These are phyloP conservation scores for Recurvirostra avosetta DNA, from an alignment of 2,113 vertebrate genomes.

Conservation along the genomic window DNA sequence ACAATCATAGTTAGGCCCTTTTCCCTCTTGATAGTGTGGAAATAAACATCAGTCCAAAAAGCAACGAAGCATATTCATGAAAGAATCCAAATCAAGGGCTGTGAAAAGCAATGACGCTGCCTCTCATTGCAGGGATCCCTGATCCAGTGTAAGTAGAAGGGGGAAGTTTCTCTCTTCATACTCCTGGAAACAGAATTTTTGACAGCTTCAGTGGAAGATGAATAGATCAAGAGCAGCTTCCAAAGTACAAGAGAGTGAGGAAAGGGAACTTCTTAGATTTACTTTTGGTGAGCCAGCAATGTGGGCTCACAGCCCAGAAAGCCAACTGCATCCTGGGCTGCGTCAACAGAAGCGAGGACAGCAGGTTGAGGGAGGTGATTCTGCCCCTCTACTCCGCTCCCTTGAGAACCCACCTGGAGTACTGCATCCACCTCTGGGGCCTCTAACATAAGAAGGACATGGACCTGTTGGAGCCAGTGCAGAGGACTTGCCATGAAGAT, in stretches of 20 bases:
- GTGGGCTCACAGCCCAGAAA: not conserved
- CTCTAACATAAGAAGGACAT: not conserved
- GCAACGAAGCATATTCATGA: not conserved
- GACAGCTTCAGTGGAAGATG: not conserved
- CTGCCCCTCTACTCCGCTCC: not conserved
- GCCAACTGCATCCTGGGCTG: not conserved
- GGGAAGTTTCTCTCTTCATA: not conserved
- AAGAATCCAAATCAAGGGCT: not conserved
- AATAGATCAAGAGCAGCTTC: not conserved
- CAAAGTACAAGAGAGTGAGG: not conserved
- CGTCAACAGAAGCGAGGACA: not conserved
- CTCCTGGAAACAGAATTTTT: not conserved
- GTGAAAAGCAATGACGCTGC: not conserved
- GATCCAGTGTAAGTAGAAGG: not conserved
- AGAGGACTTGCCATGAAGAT: not conserved
- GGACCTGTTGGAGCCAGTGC: not conserved
- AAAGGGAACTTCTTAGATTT: not conserved
- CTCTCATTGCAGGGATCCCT: not conserved
- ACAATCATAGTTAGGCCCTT: not conserved
- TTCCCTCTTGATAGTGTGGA: not conserved
- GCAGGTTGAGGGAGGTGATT: not conserved
- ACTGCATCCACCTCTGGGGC: not conserved
- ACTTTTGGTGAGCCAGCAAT: not conserved
- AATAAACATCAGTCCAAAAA: slow-evolving; percentile 1
- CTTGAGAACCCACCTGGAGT: not conserved